Conservation (phyloP, 2,797 vertebrate species). For the Sebastes goodei region DNA sequence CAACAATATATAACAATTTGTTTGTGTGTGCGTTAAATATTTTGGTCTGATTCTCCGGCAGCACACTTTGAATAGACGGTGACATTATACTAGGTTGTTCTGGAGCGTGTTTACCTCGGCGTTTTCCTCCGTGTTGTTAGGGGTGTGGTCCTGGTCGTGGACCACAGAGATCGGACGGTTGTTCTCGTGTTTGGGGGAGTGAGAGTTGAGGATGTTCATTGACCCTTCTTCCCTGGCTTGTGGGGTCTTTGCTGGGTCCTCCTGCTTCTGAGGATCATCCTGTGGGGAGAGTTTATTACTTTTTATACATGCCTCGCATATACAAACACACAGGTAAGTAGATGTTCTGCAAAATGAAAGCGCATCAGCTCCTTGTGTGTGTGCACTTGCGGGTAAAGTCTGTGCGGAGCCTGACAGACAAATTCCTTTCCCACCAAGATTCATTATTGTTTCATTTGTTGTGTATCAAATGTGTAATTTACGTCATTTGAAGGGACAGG, state of each 20-base stretch:
- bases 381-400: not conserved
- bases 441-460: not conserved
- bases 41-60: conserved; percentile 44
- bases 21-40: conserved; percentile 21
- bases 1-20: conserved; percentile 24
- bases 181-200: conserved; percentile 89
- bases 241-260: conserved; percentile 87
- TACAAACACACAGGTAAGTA: not conserved
- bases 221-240: conserved; percentile 89
- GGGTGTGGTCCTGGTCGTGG: conserved; percentile 55
- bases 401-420: not conserved
- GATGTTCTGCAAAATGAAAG: not conserved
- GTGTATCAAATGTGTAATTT: not conserved
- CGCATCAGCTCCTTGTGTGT: not conserved
- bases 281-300: conserved; percentile 63
- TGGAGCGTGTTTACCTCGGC: conserved; percentile 90
- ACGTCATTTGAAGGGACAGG: not conserved
- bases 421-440: not conserved
- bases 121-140: conserved; percentile 74
- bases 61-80: conserved; percentile 14
- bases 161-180: conserved; percentile 80
- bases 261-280: conserved; percentile 89
- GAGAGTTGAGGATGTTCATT: conserved; percentile 92
- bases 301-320: conserved; percentile 2
- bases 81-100: conserved; percentile 91